Evolutionary conservation across 1,140 invertebrate species (phyloP).

Genomic region (Globodera rostochiensis): DNA sequence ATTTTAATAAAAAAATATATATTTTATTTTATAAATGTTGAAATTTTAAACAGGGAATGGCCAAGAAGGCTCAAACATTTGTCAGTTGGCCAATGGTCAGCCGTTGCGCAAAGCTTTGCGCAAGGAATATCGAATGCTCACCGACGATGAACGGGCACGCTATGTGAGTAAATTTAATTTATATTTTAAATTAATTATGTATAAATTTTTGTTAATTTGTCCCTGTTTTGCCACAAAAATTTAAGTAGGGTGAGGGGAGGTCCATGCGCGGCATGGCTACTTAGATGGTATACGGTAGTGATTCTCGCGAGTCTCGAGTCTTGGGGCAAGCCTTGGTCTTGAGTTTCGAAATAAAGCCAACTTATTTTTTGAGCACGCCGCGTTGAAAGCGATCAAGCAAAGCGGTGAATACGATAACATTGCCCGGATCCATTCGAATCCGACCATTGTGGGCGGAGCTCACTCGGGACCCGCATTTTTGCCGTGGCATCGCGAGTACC

Average conservation of each 20-base stretch:
- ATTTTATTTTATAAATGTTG: conserved; percentile 5
- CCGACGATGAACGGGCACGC: conserved; percentile 32
- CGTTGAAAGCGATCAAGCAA: conserved; percentile 65
- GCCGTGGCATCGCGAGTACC: conserved; percentile 48
- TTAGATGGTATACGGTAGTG: no score
- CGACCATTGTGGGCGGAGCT: conserved; percentile 57
- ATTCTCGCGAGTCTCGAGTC: no score
- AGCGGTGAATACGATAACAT: conserved; percentile 62
- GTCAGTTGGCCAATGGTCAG: conserved; percentile 41
- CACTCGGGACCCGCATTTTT: conserved; percentile 54
- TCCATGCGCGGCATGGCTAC: no score
- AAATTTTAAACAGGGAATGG: not conserved
- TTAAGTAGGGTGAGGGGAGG: no score
- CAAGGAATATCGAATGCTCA: conserved; percentile 49
- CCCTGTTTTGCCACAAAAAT: no score
- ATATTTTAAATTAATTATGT: conserved; percentile 5
- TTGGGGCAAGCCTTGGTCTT: no score
- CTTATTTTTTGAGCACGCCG: conserved; percentile 55
- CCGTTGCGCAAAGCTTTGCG: conserved; percentile 40
- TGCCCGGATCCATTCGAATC: conserved; percentile 44
- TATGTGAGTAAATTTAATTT: conserved; percentile 20
- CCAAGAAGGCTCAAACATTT: conserved; percentile 15
- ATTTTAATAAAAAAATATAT: not conserved
- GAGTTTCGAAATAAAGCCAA: not conserved
- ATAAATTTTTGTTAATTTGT: not conserved